A percentile compares a stretch with the other conserved stretches of the same genome.
These are phyloP conservation scores for Corythornis cristatus DNA, from an alignment of 2,113 vertebrate species.

Conservation along the genomic window DNA sequence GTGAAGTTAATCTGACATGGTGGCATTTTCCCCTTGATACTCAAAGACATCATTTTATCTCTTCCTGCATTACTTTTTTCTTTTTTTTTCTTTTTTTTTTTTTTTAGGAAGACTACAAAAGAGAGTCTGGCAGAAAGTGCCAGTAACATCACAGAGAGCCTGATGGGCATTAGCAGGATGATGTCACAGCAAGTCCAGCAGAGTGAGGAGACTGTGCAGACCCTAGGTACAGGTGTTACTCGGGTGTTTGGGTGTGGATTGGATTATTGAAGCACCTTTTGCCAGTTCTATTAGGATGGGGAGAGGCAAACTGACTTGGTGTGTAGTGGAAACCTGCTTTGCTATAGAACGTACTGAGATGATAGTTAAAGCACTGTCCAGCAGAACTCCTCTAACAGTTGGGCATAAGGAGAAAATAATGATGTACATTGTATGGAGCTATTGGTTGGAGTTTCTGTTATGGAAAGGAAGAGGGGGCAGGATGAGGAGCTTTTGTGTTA, in stretches of 20 bases:
- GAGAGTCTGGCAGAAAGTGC: conserved; percentile 88
- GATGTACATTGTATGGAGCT: background rate
- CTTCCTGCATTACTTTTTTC: background rate
- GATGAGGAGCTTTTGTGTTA: background rate
- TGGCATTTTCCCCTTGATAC: background rate
- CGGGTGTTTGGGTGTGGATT: background rate
- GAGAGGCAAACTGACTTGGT: background rate
- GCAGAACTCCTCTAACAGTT: background rate
- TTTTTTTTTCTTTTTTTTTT: background rate
- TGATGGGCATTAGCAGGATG: conserved; percentile 96
- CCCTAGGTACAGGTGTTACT: conserved; percentile 78
- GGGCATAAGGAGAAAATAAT: background rate
- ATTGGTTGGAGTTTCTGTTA: background rate
- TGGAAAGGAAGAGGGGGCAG: background rate
- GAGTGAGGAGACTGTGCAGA: conserved; percentile 89
- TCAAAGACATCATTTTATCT: background rate
- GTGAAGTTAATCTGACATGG: background rate
- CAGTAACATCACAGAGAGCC: conserved; percentile 90
- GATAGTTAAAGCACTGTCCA: background rate
- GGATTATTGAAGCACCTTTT: background rate
- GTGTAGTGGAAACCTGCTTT: background rate
- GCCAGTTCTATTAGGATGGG: background rate
- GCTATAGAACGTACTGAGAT: rapidly evolving
- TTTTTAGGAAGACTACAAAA: conserved; percentile 86
- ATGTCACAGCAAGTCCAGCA: conserved; percentile 96